A percentile compares a stretch with the other conserved stretches of the same genome.
These are phyloP conservation scores for Psittacula cyanocephala DNA, from an alignment of 2,113 vertebrate genomes.

Conservation along the genomic window DNA sequence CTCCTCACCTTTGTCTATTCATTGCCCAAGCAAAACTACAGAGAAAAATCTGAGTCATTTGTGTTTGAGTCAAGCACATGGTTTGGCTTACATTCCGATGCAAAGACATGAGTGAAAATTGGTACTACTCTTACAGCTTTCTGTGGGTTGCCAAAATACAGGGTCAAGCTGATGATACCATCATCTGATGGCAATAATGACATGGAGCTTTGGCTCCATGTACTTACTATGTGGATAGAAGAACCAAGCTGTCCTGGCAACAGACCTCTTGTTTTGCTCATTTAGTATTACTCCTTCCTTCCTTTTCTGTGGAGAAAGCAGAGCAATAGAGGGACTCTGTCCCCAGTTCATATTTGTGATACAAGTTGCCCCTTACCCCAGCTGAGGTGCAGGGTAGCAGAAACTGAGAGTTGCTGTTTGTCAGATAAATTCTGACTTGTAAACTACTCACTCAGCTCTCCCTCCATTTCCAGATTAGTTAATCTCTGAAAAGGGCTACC, in stretches of 20 bases:
- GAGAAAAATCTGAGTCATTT: background rate
- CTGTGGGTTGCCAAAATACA: background rate
- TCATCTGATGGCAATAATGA: background rate
- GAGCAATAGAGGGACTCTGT: background rate
- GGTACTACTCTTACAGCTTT: background rate
- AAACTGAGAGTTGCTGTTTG: background rate
- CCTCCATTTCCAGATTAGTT: background rate
- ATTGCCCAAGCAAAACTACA: background rate
- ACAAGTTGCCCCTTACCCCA: background rate
- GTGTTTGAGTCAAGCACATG: background rate
- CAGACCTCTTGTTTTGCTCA: background rate
- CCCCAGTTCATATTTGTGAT: background rate
- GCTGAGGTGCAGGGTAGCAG: no score
- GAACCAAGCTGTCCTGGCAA: background rate
- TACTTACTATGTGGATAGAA: background rate
- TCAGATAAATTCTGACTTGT: background rate
- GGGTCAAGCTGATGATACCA: background rate
- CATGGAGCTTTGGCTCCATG: background rate
- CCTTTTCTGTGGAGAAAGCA: background rate
- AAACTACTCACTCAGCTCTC: background rate
- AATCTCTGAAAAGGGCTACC: background rate
- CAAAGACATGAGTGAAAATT: background rate
- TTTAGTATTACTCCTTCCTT: background rate
- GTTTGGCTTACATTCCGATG: background rate
- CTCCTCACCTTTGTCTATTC: background rate